A percentile compares a stretch with the other conserved stretches of the same genome.
Conservation (phyloP, 2,113 vertebrate species). For the Sakesphorus luctuosus region DNA sequence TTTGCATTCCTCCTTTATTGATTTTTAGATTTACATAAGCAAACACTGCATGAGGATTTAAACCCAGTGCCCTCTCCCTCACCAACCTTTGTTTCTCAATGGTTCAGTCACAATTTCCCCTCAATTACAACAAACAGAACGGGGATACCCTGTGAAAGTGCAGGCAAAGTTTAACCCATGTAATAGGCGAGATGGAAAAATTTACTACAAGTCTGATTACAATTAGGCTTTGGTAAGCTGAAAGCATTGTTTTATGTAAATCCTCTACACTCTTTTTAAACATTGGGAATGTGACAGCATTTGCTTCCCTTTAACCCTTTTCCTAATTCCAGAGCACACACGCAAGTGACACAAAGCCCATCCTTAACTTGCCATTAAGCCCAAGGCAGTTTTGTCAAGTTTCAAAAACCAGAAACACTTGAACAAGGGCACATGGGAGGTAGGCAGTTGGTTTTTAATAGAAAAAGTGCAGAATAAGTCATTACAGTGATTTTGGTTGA, state of each 20-base stretch:
- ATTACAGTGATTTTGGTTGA: neutral
- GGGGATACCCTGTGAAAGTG: neutral
- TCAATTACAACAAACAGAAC: neutral
- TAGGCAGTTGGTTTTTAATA: neutral
- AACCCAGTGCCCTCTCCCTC: neutral
- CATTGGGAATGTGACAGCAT: rapidly evolving
- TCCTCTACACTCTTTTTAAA: neutral
- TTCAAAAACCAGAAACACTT: neutral
- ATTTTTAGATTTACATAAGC: neutral
- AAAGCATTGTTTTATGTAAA: neutral
- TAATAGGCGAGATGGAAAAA: neutral
- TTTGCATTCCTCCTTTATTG: neutral
- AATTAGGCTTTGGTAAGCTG: neutral
- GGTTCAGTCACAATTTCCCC: neutral
- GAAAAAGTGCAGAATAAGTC: neutral
- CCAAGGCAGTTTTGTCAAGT: neutral
- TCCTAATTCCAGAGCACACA: neutral
- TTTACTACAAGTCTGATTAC: neutral
- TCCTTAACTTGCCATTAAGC: neutral
- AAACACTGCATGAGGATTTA: neutral
- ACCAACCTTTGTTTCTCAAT: neutral
- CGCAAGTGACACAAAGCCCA: neutral
- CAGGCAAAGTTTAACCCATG: neutral
- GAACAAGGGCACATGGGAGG: neutral
- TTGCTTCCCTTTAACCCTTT: neutral